Evolutionary conservation across 2,888 invertebrate genomes (phyloP), one percentile per base, ranked within the genome.

Genomic region (Euzetes globulus): DNA sequence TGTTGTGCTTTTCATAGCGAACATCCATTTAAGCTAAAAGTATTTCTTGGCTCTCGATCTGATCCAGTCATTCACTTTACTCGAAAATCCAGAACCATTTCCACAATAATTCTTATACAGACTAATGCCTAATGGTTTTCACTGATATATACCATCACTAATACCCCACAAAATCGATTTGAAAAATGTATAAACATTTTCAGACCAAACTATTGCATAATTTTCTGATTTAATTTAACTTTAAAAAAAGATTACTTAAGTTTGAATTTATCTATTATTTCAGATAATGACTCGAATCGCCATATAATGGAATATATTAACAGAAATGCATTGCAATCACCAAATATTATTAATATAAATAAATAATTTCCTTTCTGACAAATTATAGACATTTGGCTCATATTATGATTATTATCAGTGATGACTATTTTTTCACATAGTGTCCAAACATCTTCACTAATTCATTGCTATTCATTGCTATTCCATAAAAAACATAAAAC

Each of bases 181-280:
- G 41, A 68, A 41, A 68, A 45, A 68, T 19, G 22, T 29, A 65
- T 65, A 19, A 65, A 33, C 17, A 63, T 25, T 63, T 9, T n/a
- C 7, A 19, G 11, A n/a, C 7, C 33, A 33, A 33, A 33, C 5
- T 33, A 33, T 33, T 7, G 68, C 19, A 68, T 68, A 68, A 68
- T 68, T 68, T 68, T 68, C 25, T 68, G 22, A 68, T 68, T 33
- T 33, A 33, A 68, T 68, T 33, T 33, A 33, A 33, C 33, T 33
- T 6, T 33, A 33, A 33, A 33, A 63, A 1, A 58, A 22, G 27
- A 58, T 58, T 58, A 27, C 7, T 22, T 27, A 58, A 27, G 15
- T 27, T 11, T 27, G 6, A 13, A 13, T 19, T 17, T 55, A 19
- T 3, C n/a, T 22, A 55, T 55, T 22, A 7, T 33, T 33, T 33